These are phyloP conservation scores for Deroptyus accipitrinus DNA, from an alignment of 2,113 vertebrate species.

Conservation along the genomic window DNA sequence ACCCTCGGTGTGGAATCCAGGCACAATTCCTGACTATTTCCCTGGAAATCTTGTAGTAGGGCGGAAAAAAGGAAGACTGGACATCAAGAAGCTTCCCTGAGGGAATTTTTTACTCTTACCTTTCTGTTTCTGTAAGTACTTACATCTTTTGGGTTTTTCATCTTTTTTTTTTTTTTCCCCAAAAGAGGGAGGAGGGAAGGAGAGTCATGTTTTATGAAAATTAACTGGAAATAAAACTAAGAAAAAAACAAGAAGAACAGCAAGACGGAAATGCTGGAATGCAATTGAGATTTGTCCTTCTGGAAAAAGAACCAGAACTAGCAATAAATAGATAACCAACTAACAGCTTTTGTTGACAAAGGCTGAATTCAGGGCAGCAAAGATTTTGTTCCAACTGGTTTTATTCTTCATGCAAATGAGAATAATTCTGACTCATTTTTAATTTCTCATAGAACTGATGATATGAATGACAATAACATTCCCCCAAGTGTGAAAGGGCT, in stretches of 20 bases:
- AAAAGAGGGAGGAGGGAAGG: rapidly evolving
- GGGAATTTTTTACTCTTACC: neutral
- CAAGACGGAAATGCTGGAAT: neutral
- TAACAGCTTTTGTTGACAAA: neutral
- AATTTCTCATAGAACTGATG: neutral
- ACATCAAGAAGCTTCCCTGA: neutral
- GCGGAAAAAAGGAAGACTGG: neutral
- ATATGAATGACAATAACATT: neutral
- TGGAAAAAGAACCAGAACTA: neutral
- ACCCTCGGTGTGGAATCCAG: neutral
- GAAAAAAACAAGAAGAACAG: neutral
- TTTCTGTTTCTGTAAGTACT: neutral
- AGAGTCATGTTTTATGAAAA: neutral
- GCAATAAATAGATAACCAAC: neutral
- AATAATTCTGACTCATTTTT: neutral
- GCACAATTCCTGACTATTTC: neutral
- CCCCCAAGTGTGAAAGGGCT: neutral
- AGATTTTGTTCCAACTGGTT: neutral
- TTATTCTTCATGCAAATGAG: neutral
- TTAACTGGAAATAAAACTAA: neutral
- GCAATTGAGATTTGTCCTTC: neutral
- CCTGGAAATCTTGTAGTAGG: neutral
- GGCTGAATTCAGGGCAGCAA: neutral
- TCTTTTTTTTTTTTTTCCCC: rapidly evolving
- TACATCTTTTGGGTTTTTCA: neutral